Percentiles rank a stretch among this genome's conserved stretches.
These are phyloP conservation scores for Artemia franciscana DNA, from an alignment of 1,140 invertebrate genomes.

Conservation along the genomic window DNA sequence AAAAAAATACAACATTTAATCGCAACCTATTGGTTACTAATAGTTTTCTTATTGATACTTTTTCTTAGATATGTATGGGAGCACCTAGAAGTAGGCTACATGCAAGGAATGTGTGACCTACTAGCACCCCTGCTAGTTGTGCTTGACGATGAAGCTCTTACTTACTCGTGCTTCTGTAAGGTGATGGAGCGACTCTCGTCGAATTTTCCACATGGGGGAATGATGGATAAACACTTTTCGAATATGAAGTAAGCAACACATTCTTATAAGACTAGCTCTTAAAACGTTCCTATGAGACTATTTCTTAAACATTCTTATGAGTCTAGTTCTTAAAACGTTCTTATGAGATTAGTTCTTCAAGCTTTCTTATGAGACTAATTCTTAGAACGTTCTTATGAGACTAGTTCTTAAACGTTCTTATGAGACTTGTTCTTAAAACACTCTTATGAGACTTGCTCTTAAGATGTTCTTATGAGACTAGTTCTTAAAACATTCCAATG, in stretches of 20 bases:
- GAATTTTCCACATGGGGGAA: conserved; percentile 78
- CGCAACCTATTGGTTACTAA: too few relatives aligned
- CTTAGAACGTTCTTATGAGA: too few relatives aligned
- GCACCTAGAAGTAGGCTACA: conserved; percentile 66
- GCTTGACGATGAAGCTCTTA: conserved; percentile 72
- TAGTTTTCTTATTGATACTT: too few relatives aligned
- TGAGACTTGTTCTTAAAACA: too few relatives aligned
- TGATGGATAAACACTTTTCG: conserved; percentile 83
- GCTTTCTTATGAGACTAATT: conserved; percentile 13
- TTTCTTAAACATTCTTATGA: too few relatives aligned
- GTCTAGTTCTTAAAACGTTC: too few relatives aligned
- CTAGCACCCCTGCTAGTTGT: conserved; percentile 75
- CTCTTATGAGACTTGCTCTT: too few relatives aligned
- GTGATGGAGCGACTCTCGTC: conserved; percentile 69
- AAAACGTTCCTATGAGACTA: neutral
- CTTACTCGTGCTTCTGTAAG: conserved; percentile 71
- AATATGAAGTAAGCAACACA: conserved; percentile 59
- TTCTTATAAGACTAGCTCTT: conserved; percentile 10
- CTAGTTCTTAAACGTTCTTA: too few relatives aligned
- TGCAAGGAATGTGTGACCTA: conserved; percentile 87
- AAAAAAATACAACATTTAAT: too few relatives aligned
- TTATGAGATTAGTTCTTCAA: conserved; percentile 10
- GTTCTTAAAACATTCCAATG: too few relatives aligned
- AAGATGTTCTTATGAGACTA: too few relatives aligned
- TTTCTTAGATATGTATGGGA: conserved; percentile 90